Evolutionary conservation across 1,140 invertebrate genomes (phyloP), one percentile per base, ranked within the genome.

Genomic region (Neodiprion fabricii): DNA sequence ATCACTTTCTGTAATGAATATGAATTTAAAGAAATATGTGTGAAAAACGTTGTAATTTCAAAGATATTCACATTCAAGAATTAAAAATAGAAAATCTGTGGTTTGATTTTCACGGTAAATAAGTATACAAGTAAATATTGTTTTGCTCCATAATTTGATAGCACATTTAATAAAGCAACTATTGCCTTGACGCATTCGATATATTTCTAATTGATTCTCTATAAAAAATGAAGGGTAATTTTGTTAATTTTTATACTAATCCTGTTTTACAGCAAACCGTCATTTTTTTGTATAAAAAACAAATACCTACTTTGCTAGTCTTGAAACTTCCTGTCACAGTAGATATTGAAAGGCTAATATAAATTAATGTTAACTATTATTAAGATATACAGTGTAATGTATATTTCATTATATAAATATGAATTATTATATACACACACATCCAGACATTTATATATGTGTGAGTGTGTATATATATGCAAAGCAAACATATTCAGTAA

Each of bases 401-500:
- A 77, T 75, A 77, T 77, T 77, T 77, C 71, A 75, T 49, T 40
- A 77, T 71, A 72, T 73, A 77, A 70, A 50, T 72, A 67, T 77
- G 72, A 75, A 76, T 73, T 40, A 40, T 40, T 40, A 40, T 40
- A 40, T 40, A 40, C 28, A 40, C 28, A 40, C 28, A 40, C 28
- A 40, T 40, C 28, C 28, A 40, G 1, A 40, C 28, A 40, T 40
- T 4, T 40, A 40, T 40, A 40, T 40, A 40, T 40, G 28, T 40
- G 28, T 40, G 28, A 3, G 28, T 40, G 28, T 40, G 2, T 73
- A 77, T 72, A 67, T 77, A 71, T 77, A 73, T 76, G 76, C 75
- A 77, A 74, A 67, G 75, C 75, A 12, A 69, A 75, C 74, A 77
- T 77, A 77, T 77, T 77, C 75, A 77, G 74, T 75, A 77, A 67